phyloP scores from a whole-genome alignment of 2,113 vertebrate genomes.

The Murina feae region DNA sequence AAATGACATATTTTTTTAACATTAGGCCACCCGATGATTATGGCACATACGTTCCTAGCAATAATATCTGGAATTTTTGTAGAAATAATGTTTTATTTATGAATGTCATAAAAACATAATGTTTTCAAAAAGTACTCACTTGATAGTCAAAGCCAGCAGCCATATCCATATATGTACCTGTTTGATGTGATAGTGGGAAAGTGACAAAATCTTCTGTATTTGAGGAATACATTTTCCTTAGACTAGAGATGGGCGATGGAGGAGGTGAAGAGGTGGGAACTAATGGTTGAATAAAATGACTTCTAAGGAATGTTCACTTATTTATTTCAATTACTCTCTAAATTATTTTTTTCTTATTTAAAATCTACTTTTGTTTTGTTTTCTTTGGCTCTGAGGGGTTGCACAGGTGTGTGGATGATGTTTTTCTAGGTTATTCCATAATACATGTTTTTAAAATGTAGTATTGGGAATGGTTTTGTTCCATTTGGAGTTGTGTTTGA shows the following conservation, averaged over 20 bases:
- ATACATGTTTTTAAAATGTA: neutral
- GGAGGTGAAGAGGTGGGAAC: neutral
- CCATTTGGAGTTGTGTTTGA: conserved; percentile 69
- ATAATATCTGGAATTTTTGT: neutral
- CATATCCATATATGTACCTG: neutral
- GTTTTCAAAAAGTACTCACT: neutral
- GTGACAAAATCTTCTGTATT: neutral
- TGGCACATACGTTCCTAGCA: neutral
- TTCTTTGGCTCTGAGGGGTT: conserved; percentile 8
- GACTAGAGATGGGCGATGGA: neutral
- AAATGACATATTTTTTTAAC: neutral
- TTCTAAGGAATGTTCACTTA: neutral
- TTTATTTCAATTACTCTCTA: neutral
- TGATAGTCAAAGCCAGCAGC: neutral
- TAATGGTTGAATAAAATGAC: neutral
- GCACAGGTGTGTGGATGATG: neutral
- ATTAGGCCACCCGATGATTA: neutral
- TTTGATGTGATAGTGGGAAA: neutral
- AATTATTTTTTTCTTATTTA: neutral
- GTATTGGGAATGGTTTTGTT: neutral
- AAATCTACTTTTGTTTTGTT: conserved; percentile 39
- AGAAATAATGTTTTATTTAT: neutral
- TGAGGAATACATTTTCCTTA: neutral
- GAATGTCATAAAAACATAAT: neutral
- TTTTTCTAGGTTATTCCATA: conserved; percentile 13